phyloP scores from a whole-genome alignment of 2,888 invertebrate genomes.

The Apamea monoglypha region DNA sequence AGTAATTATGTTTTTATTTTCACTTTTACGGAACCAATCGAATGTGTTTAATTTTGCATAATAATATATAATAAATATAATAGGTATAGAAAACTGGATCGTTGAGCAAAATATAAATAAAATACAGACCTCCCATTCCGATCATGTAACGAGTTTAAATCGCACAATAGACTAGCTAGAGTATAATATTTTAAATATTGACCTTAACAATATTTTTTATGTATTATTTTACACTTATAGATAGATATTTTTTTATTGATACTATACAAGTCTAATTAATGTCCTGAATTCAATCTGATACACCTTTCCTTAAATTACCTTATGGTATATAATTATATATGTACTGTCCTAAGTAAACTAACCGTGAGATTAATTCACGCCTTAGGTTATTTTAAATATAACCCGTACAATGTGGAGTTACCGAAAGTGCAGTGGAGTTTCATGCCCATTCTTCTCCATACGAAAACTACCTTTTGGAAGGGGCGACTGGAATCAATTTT shows the following conservation, averaged over 20 bases:
- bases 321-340: neutral
- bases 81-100: neutral
- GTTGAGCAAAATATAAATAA: neutral
- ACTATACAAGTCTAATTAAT: slow-evolving; percentile 1
- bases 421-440: no score
- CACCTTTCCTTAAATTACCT: neutral
- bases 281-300: neutral
- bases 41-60: neutral
- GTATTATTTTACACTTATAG: neutral
- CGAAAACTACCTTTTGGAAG: no score
- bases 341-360: neutral
- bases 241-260: neutral
- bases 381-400: neutral
- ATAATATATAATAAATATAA: neutral
- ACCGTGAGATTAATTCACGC: neutral
- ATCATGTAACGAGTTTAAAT: neutral
- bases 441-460: no score
- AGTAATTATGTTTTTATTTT: neutral
- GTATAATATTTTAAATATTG: neutral
- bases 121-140: neutral
- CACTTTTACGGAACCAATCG: neutral
- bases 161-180: neutral
- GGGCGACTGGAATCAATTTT: no score
- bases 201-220: neutral
- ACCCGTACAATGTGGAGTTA: neutral